Evolutionary conservation across 2,113 vertebrate species (phyloP).

Genomic region (Piprites chloris): DNA sequence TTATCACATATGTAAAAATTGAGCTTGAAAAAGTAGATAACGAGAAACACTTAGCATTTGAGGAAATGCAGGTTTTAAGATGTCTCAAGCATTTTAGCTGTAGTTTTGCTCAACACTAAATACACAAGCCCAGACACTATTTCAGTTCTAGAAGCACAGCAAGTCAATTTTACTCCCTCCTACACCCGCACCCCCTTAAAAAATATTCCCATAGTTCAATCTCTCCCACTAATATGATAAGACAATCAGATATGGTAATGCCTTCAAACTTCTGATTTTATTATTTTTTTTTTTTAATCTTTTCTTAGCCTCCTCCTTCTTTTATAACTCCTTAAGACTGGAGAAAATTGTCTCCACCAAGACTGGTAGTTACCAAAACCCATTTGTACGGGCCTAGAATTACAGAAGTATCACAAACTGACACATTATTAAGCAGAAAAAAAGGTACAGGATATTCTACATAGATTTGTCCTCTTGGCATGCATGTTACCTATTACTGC

Average conservation of each 20-base stretch:
- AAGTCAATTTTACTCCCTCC: neutral
- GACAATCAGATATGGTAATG: neutral
- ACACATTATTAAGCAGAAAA: neutral
- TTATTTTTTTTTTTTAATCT: too few species aligned
- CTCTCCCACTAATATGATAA: neutral
- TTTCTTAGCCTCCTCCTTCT: neutral
- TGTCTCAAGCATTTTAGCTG: neutral
- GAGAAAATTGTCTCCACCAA: neutral
- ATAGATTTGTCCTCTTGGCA: neutral
- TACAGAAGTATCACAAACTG: neutral
- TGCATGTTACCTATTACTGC: neutral
- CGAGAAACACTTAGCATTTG: neutral
- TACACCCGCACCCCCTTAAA: neutral
- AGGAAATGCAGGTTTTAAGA: neutral
- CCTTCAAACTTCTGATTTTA: neutral
- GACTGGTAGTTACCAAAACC: neutral
- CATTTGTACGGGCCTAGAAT: neutral
- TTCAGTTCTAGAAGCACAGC: neutral
- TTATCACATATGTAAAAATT: neutral
- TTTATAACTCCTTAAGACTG: neutral
- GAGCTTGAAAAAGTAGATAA: neutral
- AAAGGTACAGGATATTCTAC: neutral
- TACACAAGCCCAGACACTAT: neutral
- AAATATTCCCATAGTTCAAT: neutral
- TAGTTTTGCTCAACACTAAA: neutral